Evolutionary conservation across 2,797 vertebrate genomes (phyloP).

Genomic region (Chromobotia macracanthus): DNA sequence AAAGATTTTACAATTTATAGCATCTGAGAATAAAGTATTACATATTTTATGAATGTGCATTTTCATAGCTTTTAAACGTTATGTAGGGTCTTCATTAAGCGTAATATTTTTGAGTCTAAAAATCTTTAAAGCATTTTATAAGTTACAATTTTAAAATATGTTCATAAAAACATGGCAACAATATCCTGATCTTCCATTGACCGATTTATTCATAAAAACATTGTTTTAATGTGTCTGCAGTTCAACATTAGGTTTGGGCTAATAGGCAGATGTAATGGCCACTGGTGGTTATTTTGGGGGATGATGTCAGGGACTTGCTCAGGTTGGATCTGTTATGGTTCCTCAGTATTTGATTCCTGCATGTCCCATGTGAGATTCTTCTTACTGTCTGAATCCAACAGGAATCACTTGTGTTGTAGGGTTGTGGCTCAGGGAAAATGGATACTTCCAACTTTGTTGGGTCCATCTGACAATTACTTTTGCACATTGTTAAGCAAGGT

Average conservation of each 20-base stretch:
- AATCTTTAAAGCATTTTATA: too few species aligned
- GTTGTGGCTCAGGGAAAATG: slow-evolving; percentile 72
- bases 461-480: not conserved
- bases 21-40: too few species aligned
- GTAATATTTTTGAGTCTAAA: too few species aligned
- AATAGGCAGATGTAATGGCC: slow-evolving; percentile 56
- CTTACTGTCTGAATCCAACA: slow-evolving; percentile 76
- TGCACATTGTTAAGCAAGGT: not conserved
- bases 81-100: too few species aligned
- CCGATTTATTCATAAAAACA: not conserved
- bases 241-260: not conserved
- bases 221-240: slow-evolving; percentile 12
- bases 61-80: too few species aligned
- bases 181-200: not conserved
- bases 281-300: slow-evolving; percentile 64
- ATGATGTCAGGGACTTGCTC: slow-evolving; percentile 72
- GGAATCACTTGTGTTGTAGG: slow-evolving; percentile 77
- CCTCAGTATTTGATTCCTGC: slow-evolving; percentile 70
- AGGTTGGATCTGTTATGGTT: slow-evolving; percentile 67
- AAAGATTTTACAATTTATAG: too few species aligned
- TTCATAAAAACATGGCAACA: too few species aligned
- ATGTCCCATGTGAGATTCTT: slow-evolving; percentile 75
- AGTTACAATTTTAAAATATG: too few species aligned
- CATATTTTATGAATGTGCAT: too few species aligned
- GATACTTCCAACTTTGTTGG: slow-evolving; percentile 65